These are phyloP conservation scores for Pygoscelis antarcticus DNA, from an alignment of 2,113 vertebrate genomes.

Conservation along the genomic window DNA sequence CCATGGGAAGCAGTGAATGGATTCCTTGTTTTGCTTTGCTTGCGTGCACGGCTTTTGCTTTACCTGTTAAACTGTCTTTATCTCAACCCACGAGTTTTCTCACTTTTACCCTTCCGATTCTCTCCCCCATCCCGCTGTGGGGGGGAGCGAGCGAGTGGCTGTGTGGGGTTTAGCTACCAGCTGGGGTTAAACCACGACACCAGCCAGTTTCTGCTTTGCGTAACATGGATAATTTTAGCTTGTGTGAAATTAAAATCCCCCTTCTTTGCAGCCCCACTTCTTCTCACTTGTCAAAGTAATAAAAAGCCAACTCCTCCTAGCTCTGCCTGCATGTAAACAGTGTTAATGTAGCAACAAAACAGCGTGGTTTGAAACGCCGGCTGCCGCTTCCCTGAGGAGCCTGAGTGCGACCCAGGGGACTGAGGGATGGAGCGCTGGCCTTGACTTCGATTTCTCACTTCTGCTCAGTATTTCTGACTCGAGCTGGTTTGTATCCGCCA, in stretches of 20 bases:
- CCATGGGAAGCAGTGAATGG: too few species aligned
- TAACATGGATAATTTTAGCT: background rate
- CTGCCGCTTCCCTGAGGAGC: background rate
- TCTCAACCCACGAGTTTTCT: too few species aligned
- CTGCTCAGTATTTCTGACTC: background rate
- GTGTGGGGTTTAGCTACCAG: too few species aligned
- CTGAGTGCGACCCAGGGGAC: fast-evolving
- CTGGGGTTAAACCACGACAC: too few species aligned
- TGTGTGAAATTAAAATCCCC: background rate
- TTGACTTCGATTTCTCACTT: background rate
- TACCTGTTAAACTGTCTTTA: too few species aligned
- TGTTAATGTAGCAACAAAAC: background rate
- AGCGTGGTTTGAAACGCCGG: background rate
- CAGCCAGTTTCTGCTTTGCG: background rate
- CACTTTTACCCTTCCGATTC: too few species aligned
- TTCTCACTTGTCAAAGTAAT: background rate
- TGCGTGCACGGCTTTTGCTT: too few species aligned
- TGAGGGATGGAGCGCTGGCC: background rate
- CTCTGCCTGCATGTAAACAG: background rate
- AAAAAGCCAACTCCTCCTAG: background rate
- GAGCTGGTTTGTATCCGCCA: constrained; percentile 9
- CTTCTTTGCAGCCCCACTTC: background rate
- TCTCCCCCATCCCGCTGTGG: too few species aligned
- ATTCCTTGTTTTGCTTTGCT: too few species aligned
- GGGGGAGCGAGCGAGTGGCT: too few species aligned